Conservation (phyloP, 53 echinoderm and acorn worm genomes). For the Stichopus horrens region DNA sequence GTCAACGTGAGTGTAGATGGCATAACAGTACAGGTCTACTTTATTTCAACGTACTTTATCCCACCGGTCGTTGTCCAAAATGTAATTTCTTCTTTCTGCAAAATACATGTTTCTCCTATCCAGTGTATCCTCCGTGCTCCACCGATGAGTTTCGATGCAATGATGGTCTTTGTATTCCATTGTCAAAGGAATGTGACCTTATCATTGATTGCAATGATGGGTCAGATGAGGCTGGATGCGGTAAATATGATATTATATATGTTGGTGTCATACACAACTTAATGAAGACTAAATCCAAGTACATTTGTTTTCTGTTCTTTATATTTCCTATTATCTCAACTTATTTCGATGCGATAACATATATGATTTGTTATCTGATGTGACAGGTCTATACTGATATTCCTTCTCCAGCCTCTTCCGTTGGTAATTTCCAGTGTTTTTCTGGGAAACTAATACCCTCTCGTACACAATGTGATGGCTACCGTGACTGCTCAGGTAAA, state of each 20-base stretch:
- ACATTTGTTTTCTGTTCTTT: too few relatives aligned
- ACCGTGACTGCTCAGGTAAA: conserved; percentile 43
- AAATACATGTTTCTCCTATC: not conserved
- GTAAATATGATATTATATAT: not conserved
- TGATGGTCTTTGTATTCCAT: conserved; percentile 45
- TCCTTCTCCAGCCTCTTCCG: not conserved
- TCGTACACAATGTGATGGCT: conserved; percentile 21
- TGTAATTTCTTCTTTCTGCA: too few relatives aligned
- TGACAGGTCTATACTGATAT: too few relatives aligned
- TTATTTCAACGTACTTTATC: too few relatives aligned
- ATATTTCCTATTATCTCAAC: too few relatives aligned
- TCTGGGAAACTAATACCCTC: not conserved
- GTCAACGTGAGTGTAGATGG: too few relatives aligned
- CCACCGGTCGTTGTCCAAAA: too few relatives aligned
- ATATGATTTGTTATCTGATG: too few relatives aligned
- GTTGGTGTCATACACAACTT: too few relatives aligned
- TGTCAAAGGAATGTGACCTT: conserved; percentile 49
- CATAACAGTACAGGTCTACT: too few relatives aligned
- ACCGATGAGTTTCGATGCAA: conserved; percentile 44
- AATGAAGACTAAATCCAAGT: too few relatives aligned
- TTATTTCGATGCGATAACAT: too few relatives aligned
- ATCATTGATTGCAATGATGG: conserved; percentile 50
- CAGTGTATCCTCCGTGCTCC: conserved; percentile 20
- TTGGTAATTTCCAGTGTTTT: conserved; percentile 37
- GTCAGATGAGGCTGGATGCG: conserved; percentile 41